These are phyloP conservation scores for Psettodes erumei DNA, from an alignment of 2,113 vertebrate genomes.

Conservation along the genomic window DNA sequence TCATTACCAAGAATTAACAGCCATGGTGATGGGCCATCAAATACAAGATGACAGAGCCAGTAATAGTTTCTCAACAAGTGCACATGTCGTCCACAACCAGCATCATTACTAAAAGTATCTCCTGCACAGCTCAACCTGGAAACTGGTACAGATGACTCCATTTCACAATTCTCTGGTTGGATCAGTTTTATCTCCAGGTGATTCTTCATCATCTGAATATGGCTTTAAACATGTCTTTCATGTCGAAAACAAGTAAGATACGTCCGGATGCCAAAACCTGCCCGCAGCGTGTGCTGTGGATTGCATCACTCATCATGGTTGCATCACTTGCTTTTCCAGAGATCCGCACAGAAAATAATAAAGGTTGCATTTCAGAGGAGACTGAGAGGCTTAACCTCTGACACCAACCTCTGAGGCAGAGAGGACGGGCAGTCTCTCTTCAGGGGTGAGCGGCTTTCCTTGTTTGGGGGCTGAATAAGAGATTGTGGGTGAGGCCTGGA, in stretches of 20 bases:
- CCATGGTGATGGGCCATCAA: conserved; percentile 46
- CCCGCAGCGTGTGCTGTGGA: too few relatives aligned
- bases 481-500: conserved; percentile 5
- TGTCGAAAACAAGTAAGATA: neutral
- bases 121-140: neutral
- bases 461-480: conserved; percentile 38
- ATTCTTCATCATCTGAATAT: conserved; percentile 6
- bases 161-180: neutral
- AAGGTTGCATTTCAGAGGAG: conserved; percentile 46
- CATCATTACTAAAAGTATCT: conserved; percentile 31
- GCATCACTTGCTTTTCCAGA: conserved; percentile 21
- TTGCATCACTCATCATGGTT: too few relatives aligned
- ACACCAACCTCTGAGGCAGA: conserved; percentile 22
- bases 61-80: conserved; percentile 55
- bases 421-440: conserved; percentile 31
- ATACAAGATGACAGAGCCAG: conserved; percentile 31
- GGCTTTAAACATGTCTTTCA: conserved; percentile 24
- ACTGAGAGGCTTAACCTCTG: conserved; percentile 51
- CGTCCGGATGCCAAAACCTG: neutral
- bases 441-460: conserved; percentile 27
- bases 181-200: too few relatives aligned
- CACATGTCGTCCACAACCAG: conserved; percentile 37
- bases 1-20: conserved; percentile 59
- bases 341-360: conserved; percentile 29
- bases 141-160: neutral